phyloP scores from a whole-genome alignment of 2,113 vertebrate genomes.

The Dipodomys stephensi region DNA sequence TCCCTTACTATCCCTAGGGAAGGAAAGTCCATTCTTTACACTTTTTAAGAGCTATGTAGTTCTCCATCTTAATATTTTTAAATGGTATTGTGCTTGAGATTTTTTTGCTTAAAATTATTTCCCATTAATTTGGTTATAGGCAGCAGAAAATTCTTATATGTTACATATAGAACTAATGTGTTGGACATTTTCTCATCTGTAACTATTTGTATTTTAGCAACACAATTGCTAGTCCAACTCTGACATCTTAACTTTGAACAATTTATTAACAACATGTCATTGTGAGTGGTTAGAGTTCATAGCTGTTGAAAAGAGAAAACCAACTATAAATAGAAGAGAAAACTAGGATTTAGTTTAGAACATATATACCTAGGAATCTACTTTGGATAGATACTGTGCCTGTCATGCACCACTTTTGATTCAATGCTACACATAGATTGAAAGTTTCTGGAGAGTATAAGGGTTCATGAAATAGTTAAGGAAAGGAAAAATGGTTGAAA shows the following conservation, averaged over 20 bases:
- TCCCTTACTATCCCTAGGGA: neutral
- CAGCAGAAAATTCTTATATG: neutral
- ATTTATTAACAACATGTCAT: neutral
- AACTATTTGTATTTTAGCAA: no score
- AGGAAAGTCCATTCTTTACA: neutral
- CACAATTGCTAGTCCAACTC: no score
- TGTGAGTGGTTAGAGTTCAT: neutral
- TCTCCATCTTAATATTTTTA: neutral
- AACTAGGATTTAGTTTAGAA: neutral
- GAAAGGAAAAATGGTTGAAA: neutral
- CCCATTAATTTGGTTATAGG: neutral
- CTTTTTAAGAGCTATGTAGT: neutral
- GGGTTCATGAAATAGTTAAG: neutral
- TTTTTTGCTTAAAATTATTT: slow-evolving; percentile 14
- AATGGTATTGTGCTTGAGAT: neutral
- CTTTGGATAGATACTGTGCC: neutral
- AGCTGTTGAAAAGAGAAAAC: neutral
- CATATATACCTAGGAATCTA: rapidly evolving
- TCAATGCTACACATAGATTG: neutral
- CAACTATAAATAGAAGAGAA: neutral
- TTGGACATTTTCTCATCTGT: neutral
- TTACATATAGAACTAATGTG: neutral
- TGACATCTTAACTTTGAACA: neutral
- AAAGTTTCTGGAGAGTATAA: neutral
- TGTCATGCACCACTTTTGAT: neutral